phyloP scores from a whole-genome alignment of 2,113 vertebrate genomes.

The Mastomys natalensis region DNA sequence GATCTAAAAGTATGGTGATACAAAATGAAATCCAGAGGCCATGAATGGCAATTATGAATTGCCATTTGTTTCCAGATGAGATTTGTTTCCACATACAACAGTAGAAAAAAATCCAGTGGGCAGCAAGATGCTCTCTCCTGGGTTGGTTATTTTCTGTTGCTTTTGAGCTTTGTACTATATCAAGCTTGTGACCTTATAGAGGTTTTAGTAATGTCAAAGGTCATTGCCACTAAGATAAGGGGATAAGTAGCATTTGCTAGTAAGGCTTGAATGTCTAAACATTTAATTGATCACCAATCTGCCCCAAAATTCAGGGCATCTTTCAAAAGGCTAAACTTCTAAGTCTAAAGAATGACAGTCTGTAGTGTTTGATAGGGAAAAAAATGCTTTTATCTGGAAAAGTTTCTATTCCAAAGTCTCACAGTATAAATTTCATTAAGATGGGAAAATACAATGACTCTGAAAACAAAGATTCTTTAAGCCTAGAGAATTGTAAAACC shows the following conservation, averaged over 20 bases:
- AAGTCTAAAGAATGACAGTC: neutral
- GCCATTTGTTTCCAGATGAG: constrained; percentile 9
- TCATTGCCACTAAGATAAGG: neutral
- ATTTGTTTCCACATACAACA: neutral
- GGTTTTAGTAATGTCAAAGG: neutral
- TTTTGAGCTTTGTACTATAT: neutral
- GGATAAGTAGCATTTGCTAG: neutral
- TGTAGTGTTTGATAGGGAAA: constrained; percentile 6
- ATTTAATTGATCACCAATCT: neutral
- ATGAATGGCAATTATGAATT: neutral
- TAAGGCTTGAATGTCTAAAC: neutral
- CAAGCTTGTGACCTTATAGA: constrained; percentile 27
- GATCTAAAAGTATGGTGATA: neutral
- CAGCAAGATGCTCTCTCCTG: neutral
- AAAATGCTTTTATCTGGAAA: neutral
- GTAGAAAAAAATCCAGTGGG: neutral
- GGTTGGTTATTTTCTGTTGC: neutral
- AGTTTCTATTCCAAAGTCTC: neutral
- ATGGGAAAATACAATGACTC: constrained; percentile 11
- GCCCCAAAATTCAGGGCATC: neutral
- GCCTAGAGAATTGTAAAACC: neutral
- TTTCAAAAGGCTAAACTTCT: neutral
- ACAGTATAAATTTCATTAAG: constrained; percentile 30
- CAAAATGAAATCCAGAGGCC: neutral
- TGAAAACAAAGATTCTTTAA: constrained; percentile 13